phyloP scores from a whole-genome alignment of 2,888 invertebrate species.

The Mesorhabditis sp. region DNA sequence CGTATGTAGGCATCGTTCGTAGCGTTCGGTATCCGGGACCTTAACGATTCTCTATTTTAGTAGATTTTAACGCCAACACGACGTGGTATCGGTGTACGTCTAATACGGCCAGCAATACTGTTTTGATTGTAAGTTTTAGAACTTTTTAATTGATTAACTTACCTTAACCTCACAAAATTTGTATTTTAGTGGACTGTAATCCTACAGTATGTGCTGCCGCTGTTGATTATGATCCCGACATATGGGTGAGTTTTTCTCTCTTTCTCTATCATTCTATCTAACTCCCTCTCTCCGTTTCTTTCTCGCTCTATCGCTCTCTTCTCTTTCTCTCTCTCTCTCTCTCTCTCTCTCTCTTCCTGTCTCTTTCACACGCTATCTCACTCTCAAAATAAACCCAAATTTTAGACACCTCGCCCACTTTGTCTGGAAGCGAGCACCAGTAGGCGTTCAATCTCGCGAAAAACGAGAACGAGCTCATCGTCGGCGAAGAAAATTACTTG shows the following conservation, averaged over 20 bases:
- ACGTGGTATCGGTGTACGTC: not conserved
- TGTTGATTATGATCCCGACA: constrained; percentile 30
- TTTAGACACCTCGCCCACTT: constrained; percentile 26
- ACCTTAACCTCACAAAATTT: no score
- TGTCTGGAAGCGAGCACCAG: constrained; percentile 25
- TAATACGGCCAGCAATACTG: not conserved
- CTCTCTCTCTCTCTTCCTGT: no score
- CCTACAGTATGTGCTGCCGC: constrained; percentile 28
- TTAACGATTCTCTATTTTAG: not conserved
- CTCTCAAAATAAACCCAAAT: not conserved
- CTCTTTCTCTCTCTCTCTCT: not conserved
- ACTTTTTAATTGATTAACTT: no score
- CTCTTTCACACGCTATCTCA: no score
- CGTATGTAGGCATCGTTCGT: no score
- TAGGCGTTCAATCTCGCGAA: constrained; percentile 31
- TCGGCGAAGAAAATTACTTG: constrained; percentile 23
- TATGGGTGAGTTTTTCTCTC: constrained; percentile 12
- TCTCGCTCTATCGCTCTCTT: not conserved
- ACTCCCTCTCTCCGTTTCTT: not conserved
- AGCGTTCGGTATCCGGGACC: no score
- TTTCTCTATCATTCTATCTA: not conserved
- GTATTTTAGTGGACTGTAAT: no score
- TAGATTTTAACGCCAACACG: not conserved
- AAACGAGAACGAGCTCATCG: constrained; percentile 15
- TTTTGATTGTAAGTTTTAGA: not conserved